Evolutionary conservation across 2,888 invertebrate species (phyloP), one percentile per base, ranked within the genome.

Genomic region (Clusia tigrina): DNA sequence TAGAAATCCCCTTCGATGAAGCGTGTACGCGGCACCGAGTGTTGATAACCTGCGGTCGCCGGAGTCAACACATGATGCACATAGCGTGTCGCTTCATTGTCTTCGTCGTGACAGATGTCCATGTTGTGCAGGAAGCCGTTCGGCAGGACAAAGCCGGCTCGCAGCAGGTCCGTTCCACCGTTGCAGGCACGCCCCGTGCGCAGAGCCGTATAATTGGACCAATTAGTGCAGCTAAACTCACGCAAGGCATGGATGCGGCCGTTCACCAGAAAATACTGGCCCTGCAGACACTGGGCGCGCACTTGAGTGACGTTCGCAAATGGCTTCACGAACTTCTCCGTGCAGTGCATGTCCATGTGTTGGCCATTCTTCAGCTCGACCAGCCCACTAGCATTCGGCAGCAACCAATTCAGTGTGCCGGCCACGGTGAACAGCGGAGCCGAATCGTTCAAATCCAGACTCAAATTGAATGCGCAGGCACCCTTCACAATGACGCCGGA

Each of bases 381-480:
- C 2, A 70, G 15, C 1, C 82, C 80, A 5, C 66, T 51, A 2
- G 72, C 42, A 15, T 74, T 69, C 1, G 82, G 80, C n/a, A 71
- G 24, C 2, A 80, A 38, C 70, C 80, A 77, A 12, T 73, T 70
- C 0, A 70, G 68, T 1, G 77, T 74, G 1, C 84, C 83, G 1
- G 82, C 77, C 42, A 79, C 81, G 0, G 89, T 77, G 65, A 88
- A 85, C 17, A 90, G 81, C 0, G 89, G 89, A 69, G 89, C 88
- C 0, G 89, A 89, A 67, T 88, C 73, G 2, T 60, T 78, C 0
- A 81, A 64, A 56, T 73, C 78, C 0, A 74, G 76, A 62, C 70
- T 74, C 1, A 75, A 66, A 2, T 58, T 68, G 26, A 76, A 81
- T 17, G 69, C 66, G 25, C 80, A 81, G n/a, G 66, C 71, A 0